Evolutionary conservation across 2,113 vertebrate species (phyloP), one percentile per base, ranked within the genome.

Genomic region (Actinemys pallida): DNA sequence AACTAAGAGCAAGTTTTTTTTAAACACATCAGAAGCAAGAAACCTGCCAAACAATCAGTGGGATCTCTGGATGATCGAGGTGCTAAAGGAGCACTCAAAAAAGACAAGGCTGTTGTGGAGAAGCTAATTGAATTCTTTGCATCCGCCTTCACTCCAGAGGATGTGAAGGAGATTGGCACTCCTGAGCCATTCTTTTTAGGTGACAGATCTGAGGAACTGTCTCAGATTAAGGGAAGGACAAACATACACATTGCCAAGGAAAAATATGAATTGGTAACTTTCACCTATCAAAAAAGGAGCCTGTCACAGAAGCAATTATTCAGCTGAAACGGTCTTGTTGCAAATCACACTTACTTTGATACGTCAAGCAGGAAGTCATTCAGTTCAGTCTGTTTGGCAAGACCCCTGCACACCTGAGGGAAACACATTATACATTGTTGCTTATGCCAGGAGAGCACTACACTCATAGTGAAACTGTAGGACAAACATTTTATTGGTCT

Each of bases 331-430:
- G 5, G n/a, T 81, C 49, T 35, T n/a, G 52, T 39, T 24, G 42
- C 29, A 86, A 84, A 87, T 50, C 56, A 86, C 83, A 98, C 99
- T 99, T 99, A 99, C 99, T 99, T 99, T 25, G 99, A 99, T 91
- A 99, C 99, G 90, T 99, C 99, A 93, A 99, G 99, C 69, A 99
- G 99, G 98, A 99, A 99, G 98, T 99, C 99, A 88, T 99, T 99
- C 98, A 99, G 97, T 95, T 99, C 99, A 4, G 99, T 99, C 98
- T 99, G 99, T 95, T 99, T 99, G 97, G 99, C 99, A 93, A 99
- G 99, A 95, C 99, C 99, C 97, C 99, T 98, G 98, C 99, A 99
- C 80, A 99, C 99, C 99, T 99, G 97, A 95, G 86, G 24, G 39
- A 25, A 83, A 97, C 53, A 59, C 59, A 93, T 79, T 78, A 86